Evolutionary conservation across 92 coral and sea anemone species (phyloP).

Genomic region (Parazoanthus swiftii): DNA sequence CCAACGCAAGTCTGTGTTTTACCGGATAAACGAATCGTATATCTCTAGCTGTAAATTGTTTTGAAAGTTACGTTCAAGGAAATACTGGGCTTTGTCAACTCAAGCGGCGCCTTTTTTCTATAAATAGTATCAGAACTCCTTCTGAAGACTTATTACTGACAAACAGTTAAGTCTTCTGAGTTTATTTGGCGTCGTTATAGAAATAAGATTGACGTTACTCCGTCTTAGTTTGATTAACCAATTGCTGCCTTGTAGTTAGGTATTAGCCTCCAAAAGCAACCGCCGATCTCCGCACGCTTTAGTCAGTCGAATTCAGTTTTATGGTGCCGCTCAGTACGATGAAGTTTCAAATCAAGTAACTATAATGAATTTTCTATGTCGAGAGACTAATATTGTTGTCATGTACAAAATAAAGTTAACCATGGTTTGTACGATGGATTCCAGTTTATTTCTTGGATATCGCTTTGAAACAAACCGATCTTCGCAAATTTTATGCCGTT

Average conservation of each 20-base stretch:
- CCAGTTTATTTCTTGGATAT: neutral
- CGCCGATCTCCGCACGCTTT: neutral
- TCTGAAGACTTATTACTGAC: neutral
- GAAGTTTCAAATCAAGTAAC: no score
- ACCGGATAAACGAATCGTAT: neutral
- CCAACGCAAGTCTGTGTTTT: neutral
- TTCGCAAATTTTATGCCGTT: neutral
- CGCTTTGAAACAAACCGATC: no score
- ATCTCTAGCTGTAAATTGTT: no score
- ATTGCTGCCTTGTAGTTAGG: neutral
- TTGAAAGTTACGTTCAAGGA: neutral
- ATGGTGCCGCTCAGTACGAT: neutral
- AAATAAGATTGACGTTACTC: neutral
- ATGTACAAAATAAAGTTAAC: neutral
- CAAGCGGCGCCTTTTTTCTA: no score
- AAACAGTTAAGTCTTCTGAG: neutral
- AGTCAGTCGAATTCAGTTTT: neutral
- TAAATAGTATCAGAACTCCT: neutral
- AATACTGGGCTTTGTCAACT: neutral
- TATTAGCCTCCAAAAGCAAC: neutral
- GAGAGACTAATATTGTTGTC: neutral
- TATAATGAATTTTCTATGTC: neutral
- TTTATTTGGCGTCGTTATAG: neutral
- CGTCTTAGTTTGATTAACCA: neutral
- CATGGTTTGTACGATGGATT: neutral